Conservation (phyloP, 2,113 vertebrate species). For the Setophaga kirtlandii region DNA sequence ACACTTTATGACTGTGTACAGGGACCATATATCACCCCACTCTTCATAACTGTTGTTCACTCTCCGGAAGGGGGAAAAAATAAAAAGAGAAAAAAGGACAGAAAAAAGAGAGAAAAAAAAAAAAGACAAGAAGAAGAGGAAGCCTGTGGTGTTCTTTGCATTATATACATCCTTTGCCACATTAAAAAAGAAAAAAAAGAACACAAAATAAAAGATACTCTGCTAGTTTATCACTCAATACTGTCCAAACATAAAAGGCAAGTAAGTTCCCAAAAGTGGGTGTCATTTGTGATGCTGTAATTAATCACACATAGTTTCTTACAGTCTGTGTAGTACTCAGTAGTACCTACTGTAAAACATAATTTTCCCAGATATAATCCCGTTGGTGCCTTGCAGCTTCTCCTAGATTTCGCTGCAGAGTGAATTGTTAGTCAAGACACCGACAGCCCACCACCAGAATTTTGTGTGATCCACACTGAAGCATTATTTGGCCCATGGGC, state of each 20-base stretch:
- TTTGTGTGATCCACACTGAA: not conserved
- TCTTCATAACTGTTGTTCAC: constrained; percentile 31
- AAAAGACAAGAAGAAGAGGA: not conserved
- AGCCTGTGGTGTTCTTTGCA: not conserved
- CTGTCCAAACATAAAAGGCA: not conserved
- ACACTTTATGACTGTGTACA: constrained; percentile 26
- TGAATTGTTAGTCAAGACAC: not conserved
- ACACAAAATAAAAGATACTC: not conserved
- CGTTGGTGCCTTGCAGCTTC: not conserved
- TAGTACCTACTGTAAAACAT: not conserved
- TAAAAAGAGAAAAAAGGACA: not conserved
- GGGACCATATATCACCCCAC: constrained; percentile 15
- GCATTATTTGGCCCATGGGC: constrained; percentile 13
- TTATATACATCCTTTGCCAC: not conserved
- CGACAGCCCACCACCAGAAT: not conserved
- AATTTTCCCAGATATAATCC: not conserved
- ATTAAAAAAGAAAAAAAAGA: not conserved
- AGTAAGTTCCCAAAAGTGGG: not conserved
- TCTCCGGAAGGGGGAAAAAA: not conserved
- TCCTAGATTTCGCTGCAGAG: not conserved
- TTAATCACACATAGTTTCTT: not conserved
- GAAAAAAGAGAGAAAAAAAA: not conserved
- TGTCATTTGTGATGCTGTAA: not conserved
- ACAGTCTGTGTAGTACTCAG: not conserved
- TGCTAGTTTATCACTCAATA: not conserved